Base-by-base conservation (phyloP, 2,113 vertebrate species). In the Rousettus leschenaultii region DNA sequence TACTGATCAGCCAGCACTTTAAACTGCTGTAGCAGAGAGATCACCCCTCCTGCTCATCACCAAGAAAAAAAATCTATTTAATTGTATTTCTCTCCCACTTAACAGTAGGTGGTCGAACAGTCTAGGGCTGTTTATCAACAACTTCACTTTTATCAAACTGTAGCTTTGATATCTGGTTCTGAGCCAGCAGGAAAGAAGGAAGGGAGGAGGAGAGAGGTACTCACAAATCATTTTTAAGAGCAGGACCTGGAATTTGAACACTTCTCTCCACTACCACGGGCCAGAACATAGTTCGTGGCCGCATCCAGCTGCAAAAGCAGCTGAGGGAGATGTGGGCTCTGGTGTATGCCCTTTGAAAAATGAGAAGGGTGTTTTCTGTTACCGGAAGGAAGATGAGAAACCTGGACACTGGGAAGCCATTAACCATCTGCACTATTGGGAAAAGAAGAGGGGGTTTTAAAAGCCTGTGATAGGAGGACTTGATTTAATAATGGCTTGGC, bases 201-300 rank as follows among this genome's bases (percentile, higher is more conserved):
- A 33, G 30, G 2, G 15, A 18, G 22, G 16, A 1, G 13, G 30
- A 51, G 16, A 6, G 22, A 3, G 4, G 3, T 8, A 51, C 51
- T 51, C 48, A 68, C 16, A 26, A 28, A 7, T 70, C 0, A 8
- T 26, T 80, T 70, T 57, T 43, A 70, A 70, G 75, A 68, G 9
- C 6, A 45, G 48, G 35, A 45, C 9, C 63, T 14, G 11, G 35
- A 68, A 33, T 70, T 80, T 57, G 51, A 80, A 57, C 9, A 24
- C 22, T 16, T 90, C 38, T 45, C 63, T 40, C 51, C 45, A 30
- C 26, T 53, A 7, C 45, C 11, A 14, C 18, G 66, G 45, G 18
- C 61, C 35, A 68, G 75, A 68, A 12, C 61, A 55, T 24, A 61
- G 30, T 48, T 21, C 45, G 11, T 28, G 28, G 35, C 8, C 48